phyloP scores from a whole-genome alignment of 2,888 invertebrate species.

The Sinhomidia bicolor region DNA sequence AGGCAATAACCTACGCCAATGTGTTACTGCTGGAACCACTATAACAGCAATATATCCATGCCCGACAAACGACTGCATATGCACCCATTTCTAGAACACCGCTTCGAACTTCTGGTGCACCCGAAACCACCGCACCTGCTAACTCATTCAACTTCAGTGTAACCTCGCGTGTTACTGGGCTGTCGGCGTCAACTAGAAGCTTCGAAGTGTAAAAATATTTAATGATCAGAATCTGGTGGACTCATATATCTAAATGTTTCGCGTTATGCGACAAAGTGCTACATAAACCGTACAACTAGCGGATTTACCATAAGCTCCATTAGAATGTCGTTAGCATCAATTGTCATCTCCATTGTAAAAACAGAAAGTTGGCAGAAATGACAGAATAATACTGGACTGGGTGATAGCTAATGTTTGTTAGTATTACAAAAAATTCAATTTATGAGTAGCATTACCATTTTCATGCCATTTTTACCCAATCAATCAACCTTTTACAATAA shows the following conservation, averaged over 20 bases:
- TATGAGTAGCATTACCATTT: no score
- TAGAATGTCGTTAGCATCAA: slow-evolving; percentile 20
- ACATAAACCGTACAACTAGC: not conserved
- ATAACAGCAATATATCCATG: slow-evolving; percentile 75
- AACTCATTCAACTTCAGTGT: slow-evolving; percentile 53
- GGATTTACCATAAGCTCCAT: slow-evolving; percentile 17
- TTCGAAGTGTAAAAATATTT: not conserved
- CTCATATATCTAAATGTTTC: no score
- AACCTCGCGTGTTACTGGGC: slow-evolving; percentile 43
- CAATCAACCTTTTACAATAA: no score
- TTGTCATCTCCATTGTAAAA: not conserved
- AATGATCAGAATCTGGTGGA: no score
- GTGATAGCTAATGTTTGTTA: no score
- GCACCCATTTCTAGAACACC: slow-evolving; percentile 65
- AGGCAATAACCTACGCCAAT: not conserved
- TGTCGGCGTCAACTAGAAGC: slow-evolving; percentile 41
- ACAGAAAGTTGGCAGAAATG: no score
- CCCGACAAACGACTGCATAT: slow-evolving; percentile 70
- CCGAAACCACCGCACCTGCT: slow-evolving; percentile 49
- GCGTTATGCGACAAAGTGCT: no score
- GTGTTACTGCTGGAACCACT: slow-evolving; percentile 31
- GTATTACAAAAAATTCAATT: no score
- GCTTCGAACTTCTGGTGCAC: slow-evolving; percentile 47
- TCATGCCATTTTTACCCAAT: no score
- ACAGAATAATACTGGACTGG: no score